phyloP scores from a whole-genome alignment of 2,888 invertebrate species.

The Patella pellucida region DNA sequence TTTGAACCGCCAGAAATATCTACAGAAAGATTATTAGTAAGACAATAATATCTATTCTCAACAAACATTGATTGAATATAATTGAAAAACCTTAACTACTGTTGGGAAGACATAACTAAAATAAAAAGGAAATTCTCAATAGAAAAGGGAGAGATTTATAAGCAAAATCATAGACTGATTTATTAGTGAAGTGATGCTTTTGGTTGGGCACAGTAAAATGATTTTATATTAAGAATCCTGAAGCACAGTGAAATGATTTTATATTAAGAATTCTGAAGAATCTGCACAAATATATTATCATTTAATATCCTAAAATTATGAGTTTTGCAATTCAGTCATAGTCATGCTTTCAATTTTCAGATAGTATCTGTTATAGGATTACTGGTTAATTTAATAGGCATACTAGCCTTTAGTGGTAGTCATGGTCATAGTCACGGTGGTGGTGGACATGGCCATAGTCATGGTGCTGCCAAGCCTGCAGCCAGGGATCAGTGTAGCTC shows the following conservation, averaged over 20 bases:
- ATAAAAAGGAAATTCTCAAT: too few relatives aligned
- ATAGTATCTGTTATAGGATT: conserved; percentile 75
- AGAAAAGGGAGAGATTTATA: too few relatives aligned
- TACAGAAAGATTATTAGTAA: conserved; percentile 74
- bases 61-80: too few relatives aligned
- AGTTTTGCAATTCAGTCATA: background rate
- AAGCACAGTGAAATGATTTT: too few relatives aligned
- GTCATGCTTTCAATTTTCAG: conserved; percentile 57
- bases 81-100: too few relatives aligned
- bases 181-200: too few relatives aligned
- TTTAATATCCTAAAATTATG: background rate
- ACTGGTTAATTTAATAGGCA: conserved; percentile 75
- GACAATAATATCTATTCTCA: conserved; percentile 23
- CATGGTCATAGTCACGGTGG: conserved; percentile 64
- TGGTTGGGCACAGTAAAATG: too few relatives aligned
- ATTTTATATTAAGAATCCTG: too few relatives aligned
- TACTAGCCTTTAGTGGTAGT: conserved; percentile 72
- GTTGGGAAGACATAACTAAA: too few relatives aligned
- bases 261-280: too few relatives aligned
- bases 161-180: too few relatives aligned
- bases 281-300: too few relatives aligned
- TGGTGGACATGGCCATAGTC: conserved; percentile 52
- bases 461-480: conserved; percentile 44
- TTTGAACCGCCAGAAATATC: conserved; percentile 75
- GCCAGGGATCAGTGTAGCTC: conserved; percentile 33